Evolutionary conservation across 2,113 vertebrate genomes (phyloP).

Genomic region (Coryphaenoides rupestris): DNA sequence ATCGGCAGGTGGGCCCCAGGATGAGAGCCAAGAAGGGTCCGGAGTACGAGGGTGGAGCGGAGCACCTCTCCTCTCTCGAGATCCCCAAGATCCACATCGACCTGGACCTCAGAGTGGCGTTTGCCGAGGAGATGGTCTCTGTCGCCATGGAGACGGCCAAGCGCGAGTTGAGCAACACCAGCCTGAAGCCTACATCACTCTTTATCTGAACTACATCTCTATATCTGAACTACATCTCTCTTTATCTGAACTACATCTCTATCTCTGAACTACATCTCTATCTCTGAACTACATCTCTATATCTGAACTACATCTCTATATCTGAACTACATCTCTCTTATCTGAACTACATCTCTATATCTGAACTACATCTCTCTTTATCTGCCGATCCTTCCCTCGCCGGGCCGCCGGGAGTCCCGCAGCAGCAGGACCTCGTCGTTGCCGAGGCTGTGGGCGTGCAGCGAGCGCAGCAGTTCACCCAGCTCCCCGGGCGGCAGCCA

Average conservation of each 20-base stretch:
- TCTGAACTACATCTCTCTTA: no score
- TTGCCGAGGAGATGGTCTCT: constrained; percentile 82
- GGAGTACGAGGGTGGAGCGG: constrained; percentile 54
- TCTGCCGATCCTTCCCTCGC: constrained; percentile 58
- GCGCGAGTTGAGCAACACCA: constrained; percentile 83
- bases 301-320: no score
- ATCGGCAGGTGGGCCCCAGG: constrained; percentile 51
- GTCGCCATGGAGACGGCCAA: constrained; percentile 79
- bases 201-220: no score
- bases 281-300: no score
- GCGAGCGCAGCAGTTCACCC: constrained; percentile 82
- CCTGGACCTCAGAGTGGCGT: constrained; percentile 78
- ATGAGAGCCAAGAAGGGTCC: constrained; percentile 43
- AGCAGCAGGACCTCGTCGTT: constrained; percentile 90
- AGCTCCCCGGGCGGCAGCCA: constrained; percentile 81
- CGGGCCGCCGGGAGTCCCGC: constrained; percentile 76
- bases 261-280: no score
- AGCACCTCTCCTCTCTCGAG: constrained; percentile 69
- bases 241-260: no score
- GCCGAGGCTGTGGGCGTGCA: constrained; percentile 82
- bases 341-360: no score
- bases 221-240: no score
- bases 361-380: no score
- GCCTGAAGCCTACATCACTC: constrained; percentile 90
- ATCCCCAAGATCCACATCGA: constrained; percentile 91